Percentiles rank a stretch among this genome's conserved stretches.
Evolutionary conservation across 2,113 vertebrate species (phyloP).

Genomic region (Hippotragus niger): DNA sequence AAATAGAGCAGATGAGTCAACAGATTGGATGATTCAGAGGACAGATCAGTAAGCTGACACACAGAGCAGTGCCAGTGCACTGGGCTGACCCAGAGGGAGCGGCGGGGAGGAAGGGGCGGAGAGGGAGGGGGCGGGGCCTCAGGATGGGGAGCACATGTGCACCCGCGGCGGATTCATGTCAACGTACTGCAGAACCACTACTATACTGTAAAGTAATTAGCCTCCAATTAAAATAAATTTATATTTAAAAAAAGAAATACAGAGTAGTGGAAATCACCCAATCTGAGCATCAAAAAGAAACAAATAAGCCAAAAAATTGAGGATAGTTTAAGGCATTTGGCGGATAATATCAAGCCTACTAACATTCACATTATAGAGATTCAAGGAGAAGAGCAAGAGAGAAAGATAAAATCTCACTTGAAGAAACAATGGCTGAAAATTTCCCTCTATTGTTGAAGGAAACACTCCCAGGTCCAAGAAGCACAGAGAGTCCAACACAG

Average conservation of each 20-base stretch:
- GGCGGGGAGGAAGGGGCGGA: no score
- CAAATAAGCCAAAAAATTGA: neutral
- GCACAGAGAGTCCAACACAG: neutral
- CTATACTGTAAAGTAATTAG: no score
- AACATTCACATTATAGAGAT: neutral
- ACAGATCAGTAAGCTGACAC: neutral
- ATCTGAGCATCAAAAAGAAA: neutral
- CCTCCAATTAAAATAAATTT: no score
- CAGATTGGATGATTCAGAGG: neutral
- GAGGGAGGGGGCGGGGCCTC: no score
- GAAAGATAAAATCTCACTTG: neutral
- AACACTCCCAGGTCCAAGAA: neutral
- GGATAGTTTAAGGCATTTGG: neutral
- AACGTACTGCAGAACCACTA: no score
- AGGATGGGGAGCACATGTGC: no score
- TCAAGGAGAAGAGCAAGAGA: neutral
- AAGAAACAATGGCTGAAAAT: neutral
- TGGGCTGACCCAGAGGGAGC: no score
- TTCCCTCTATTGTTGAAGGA: neutral
- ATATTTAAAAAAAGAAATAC: no score
- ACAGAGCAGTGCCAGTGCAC: no score
- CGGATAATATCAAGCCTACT: neutral
- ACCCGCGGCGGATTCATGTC: accelerated
- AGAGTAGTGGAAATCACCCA: neutral
- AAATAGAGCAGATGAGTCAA: neutral